These are phyloP conservation scores for Trissonchulus latispiculum DNA, from an alignment of 2,888 invertebrate genomes.

Conservation along the genomic window DNA sequence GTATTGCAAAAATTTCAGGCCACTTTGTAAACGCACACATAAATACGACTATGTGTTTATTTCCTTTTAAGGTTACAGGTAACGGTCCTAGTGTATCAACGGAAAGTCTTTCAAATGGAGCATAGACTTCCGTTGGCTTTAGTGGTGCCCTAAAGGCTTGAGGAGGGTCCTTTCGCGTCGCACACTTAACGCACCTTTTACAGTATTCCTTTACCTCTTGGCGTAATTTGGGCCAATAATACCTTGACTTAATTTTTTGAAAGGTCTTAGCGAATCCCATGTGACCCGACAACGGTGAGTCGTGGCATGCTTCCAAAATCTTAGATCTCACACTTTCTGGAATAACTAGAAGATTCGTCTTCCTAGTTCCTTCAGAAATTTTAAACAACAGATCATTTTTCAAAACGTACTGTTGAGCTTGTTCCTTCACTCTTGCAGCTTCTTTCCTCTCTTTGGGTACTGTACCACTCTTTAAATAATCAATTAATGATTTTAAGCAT, in stretches of 20 bases:
- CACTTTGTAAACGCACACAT: conserved; percentile 29
- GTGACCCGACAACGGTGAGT: conserved; percentile 27
- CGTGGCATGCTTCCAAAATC: neutral
- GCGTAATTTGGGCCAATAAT: conserved; percentile 28
- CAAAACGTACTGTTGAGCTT: too few relatives aligned
- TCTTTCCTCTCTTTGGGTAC: too few relatives aligned
- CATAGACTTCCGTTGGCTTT: conserved; percentile 21
- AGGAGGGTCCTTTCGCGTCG: conserved; percentile 21
- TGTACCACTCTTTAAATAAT: neutral
- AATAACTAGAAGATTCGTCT: neutral
- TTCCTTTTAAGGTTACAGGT: conserved; percentile 21
- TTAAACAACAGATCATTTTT: too few relatives aligned
- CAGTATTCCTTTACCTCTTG: conserved; percentile 22
- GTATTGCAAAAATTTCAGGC: conserved; percentile 34
- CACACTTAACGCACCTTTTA: conserved; percentile 25
- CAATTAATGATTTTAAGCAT: too few relatives aligned
- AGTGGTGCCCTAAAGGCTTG: conserved; percentile 20
- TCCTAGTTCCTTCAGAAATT: too few relatives aligned
- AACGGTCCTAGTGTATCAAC: conserved; percentile 32
- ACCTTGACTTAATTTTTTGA: conserved; percentile 22
- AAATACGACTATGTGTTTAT: conserved; percentile 30
- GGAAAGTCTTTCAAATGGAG: conserved; percentile 30
- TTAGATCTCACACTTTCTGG: neutral
- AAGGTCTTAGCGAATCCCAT: conserved; percentile 27
- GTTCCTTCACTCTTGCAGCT: too few relatives aligned